phyloP scores from a whole-genome alignment of 1,140 invertebrate species.

The Pristionchus pacificus region DNA sequence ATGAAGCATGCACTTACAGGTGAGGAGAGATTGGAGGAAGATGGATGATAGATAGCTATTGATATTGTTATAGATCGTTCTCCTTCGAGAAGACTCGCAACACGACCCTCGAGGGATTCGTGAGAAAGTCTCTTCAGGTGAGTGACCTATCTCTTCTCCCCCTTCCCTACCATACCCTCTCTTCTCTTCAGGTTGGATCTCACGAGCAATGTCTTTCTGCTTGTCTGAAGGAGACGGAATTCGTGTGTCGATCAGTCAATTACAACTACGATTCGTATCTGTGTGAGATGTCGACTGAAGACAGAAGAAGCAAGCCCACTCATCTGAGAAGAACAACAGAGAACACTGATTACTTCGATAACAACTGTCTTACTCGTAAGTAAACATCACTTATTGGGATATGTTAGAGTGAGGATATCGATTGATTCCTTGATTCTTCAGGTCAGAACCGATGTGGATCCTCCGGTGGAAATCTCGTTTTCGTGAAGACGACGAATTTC shows the following conservation, averaged over 20 bases:
- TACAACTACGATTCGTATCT: conserved; percentile 57
- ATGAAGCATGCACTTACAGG: conserved; percentile 56
- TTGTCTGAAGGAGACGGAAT: conserved; percentile 54
- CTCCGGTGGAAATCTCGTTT: conserved; percentile 53
- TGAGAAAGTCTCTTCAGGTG: conserved; percentile 53
- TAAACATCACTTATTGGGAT: not conserved
- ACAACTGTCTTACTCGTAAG: conserved; percentile 54
- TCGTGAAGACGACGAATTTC: conserved; percentile 57
- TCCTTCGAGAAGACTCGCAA: conserved; percentile 56
- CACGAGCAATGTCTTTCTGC: conserved; percentile 55
- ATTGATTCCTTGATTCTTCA: conserved; percentile 2
- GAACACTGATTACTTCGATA: conserved; percentile 55
- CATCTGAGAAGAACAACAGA: conserved; percentile 51
- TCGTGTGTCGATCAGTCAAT: conserved; percentile 56
- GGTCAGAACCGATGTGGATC: conserved; percentile 55
- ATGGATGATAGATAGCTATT: not conserved
- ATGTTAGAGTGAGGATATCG: not conserved
- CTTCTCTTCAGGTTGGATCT: conserved; percentile 43
- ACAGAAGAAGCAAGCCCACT: conserved; percentile 53
- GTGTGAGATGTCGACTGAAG: conserved; percentile 56
- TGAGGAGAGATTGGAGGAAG: too few relatives aligned
- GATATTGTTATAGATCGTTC: conserved; percentile 42
- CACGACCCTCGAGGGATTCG: conserved; percentile 54
- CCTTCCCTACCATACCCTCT: not conserved
- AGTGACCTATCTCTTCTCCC: conserved; percentile 9